Base-by-base conservation (phyloP, 2,888 invertebrate species). In the Drosophila siamana region DNA sequence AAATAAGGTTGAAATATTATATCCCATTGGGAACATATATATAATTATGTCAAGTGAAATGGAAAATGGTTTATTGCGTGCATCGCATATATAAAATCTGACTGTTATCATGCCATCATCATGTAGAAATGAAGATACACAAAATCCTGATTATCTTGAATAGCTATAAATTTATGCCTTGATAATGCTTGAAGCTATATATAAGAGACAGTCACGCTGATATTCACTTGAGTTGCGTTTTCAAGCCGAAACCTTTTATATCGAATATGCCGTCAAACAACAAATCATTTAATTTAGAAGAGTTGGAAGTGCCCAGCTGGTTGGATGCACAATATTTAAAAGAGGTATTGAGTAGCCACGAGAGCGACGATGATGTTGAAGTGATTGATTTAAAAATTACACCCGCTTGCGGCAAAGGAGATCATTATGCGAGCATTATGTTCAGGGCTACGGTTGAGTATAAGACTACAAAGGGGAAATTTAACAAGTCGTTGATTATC, bases 381-480 rank as follows among this genome's bases (percentile, higher is more conserved):
- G 66, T 82, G 4, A 44, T 26, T 7, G 19, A 46, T 2, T 5
- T 76, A 0, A 61, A 63, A 2, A 44, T 57, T 55, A 63, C 72
- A 6, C 80, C 80, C 4, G 80, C 80, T 11, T 66, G 64, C 8
- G 63, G 44, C 7, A 83, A 79, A 43, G 83, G 81, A 0, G 85
- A 85, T 43, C 86, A 85, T 61, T 84, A 73, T 57, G 84, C 75
- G 8, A 86, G 86, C 56, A 41, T 85, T 1, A 81, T 85, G 80
- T 84, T 86, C 30, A 68, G 85, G 15, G 71, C 61, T 1, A 33
- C n/a, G 1, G 64, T 67, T 1, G 51, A 51, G 15, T 77, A 73
- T 15, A 16, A 38, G 50, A 48, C 73, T 44, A 3, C 65, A 68
- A 36, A 46, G 48, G 68, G 84, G 69, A 40, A 79, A 69, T 56